A percentile compares a stretch with the other conserved stretches of the same genome.
Evolutionary conservation across 2,113 vertebrate species (phyloP).

Genomic region (Indri indri): DNA sequence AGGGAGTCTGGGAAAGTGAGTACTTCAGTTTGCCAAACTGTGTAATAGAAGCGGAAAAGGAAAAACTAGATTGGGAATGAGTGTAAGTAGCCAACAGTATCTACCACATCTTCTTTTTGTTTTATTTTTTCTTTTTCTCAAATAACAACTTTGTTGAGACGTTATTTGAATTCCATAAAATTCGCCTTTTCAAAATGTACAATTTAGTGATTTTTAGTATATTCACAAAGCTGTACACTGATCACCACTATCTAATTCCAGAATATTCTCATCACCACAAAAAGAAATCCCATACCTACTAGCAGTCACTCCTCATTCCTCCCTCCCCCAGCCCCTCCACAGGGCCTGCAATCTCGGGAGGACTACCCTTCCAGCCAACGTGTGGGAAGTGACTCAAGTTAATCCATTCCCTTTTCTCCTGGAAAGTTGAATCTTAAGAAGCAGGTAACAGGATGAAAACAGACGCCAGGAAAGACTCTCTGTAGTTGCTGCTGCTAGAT

Average conservation of each 20-base stretch:
- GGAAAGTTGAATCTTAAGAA: background rate
- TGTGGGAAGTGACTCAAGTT: background rate
- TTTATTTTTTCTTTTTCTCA: background rate
- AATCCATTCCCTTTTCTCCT: background rate
- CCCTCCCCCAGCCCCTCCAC: background rate
- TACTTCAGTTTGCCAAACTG: background rate
- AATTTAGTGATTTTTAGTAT: background rate
- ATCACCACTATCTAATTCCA: background rate
- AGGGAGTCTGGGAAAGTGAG: background rate
- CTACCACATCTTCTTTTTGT: background rate
- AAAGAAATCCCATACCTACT: background rate
- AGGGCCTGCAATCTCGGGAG: background rate
- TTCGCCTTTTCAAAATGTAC: background rate
- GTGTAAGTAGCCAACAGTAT: background rate
- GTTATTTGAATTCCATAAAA: background rate
- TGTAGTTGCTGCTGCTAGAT: background rate
- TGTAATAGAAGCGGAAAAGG: background rate
- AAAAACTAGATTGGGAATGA: background rate
- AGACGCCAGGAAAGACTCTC: background rate
- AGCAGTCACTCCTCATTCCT: background rate
- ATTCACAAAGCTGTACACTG: background rate
- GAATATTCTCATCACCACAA: background rate
- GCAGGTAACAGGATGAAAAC: background rate
- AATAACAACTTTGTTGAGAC: background rate
- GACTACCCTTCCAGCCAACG: background rate